These are phyloP conservation scores for Hetaerina americana DNA, from an alignment of 1,140 invertebrate species.

Conservation along the genomic window DNA sequence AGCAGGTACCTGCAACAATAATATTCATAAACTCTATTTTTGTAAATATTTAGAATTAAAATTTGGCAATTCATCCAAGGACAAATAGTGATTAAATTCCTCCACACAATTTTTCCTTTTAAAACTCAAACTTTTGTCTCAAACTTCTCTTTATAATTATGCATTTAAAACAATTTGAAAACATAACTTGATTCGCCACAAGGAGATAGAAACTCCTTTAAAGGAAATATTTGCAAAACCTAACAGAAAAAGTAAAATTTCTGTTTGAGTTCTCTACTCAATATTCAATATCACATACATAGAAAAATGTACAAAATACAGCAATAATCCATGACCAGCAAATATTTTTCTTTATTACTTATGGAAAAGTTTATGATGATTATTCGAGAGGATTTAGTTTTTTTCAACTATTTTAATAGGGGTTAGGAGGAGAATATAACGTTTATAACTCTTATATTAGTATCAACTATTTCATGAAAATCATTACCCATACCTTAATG, in stretches of 20 bases:
- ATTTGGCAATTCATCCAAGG: not conserved
- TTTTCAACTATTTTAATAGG: not conserved
- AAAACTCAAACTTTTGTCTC: no score
- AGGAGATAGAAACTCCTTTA: no score
- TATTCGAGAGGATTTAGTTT: no score
- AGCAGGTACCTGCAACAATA: not conserved
- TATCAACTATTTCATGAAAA: not conserved
- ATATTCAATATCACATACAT: not conserved
- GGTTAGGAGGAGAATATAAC: not conserved
- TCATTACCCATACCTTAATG: not conserved
- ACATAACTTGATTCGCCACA: no score
- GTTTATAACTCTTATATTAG: not conserved
- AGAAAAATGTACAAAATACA: slow-evolving; percentile 1
- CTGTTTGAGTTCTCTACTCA: not conserved
- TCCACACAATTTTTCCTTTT: no score
- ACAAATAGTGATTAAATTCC: not conserved
- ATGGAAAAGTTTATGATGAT: not conserved
- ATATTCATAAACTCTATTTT: no score
- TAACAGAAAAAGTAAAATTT: not conserved
- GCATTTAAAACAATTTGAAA: no score
- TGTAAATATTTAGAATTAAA: not conserved
- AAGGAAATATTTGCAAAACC: no score
- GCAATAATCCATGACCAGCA: not conserved
- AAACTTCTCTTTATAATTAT: no score
- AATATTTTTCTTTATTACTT: not conserved